Evolutionary conservation across 2,888 invertebrate species (phyloP).

Genomic region (Machimus atricapillus): DNA sequence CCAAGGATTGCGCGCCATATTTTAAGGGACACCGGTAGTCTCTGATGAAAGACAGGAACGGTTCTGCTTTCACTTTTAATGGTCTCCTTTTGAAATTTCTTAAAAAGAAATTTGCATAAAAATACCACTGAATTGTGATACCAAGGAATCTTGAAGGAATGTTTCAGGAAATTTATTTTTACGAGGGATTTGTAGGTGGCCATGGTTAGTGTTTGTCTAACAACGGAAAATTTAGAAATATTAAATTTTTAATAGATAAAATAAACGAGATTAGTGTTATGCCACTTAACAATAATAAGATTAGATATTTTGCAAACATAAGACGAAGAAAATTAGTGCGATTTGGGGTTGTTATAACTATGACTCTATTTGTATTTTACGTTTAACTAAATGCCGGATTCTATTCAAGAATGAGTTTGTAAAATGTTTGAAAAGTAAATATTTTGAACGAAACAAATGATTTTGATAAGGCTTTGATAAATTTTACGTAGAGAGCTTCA

Average conservation of each 20-base stretch:
- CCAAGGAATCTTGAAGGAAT: not conserved
- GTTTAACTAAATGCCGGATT: no score
- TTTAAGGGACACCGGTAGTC: not conserved
- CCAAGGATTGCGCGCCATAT: not conserved
- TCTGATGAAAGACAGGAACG: not conserved
- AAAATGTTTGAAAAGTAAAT: no score
- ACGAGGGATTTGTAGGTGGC: not conserved
- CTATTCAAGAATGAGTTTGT: no score
- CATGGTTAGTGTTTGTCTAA: not conserved
- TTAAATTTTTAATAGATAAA: no score
- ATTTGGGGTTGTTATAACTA: no score
- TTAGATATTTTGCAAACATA: not conserved
- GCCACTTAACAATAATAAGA: not conserved
- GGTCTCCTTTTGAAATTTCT: not conserved
- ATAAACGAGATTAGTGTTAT: not conserved
- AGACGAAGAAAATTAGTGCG: not conserved
- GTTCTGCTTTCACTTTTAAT: not conserved
- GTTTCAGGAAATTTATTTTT: not conserved
- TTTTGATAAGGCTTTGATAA: no score
- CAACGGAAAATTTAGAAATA: not conserved
- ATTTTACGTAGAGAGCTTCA: no score
- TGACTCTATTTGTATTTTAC: no score
- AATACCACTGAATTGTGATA: not conserved
- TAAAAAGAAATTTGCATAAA: not conserved
- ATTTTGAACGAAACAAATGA: no score